Percentiles rank a stretch among this genome's conserved stretches.
Conservation (phyloP, 2,888 invertebrate genomes). For the Orchesella flavescens region DNA sequence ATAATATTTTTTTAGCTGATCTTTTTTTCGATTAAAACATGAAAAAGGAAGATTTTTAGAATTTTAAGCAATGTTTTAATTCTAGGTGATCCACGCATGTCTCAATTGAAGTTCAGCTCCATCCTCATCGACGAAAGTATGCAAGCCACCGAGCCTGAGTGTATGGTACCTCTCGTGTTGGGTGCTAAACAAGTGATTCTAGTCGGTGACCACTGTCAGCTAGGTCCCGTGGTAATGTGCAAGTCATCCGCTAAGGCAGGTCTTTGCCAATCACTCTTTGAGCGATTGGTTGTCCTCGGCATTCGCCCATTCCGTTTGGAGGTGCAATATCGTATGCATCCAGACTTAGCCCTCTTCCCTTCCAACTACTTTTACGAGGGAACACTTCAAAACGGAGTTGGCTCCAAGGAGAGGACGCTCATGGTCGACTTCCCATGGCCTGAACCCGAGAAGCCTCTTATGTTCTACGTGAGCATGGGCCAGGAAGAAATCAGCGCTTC, state of each 20-base stretch:
- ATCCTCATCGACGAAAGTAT: constrained; percentile 98
- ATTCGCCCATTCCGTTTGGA: constrained; percentile 97
- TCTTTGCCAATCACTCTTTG: constrained; percentile 96
- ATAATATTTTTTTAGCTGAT: too few species aligned
- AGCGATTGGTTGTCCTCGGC: constrained; percentile 95
- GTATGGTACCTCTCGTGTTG: constrained; percentile 98
- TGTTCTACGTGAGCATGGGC: constrained; percentile 98
- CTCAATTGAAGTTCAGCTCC: constrained; percentile 93
- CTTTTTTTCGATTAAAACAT: too few species aligned
- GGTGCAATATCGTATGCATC: constrained; percentile 99
- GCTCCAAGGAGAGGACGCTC: constrained; percentile 90
- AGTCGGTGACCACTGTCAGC: constrained; percentile 99
- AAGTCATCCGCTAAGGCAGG: constrained; percentile 98
- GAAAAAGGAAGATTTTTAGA: too few species aligned
- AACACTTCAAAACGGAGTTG: constrained; percentile 98
- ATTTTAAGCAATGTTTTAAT: too few species aligned
- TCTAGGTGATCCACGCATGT: constrained; percentile 91
- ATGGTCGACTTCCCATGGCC: constrained; percentile 98
- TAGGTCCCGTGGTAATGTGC: constrained; percentile 99
- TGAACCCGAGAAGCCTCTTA: constrained; percentile 95
- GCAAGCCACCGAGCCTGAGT: constrained; percentile 88
- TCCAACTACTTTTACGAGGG: constrained; percentile 99
- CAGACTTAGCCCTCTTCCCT: constrained; percentile 96
- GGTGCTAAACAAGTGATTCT: constrained; percentile 94
- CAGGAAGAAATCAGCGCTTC: constrained; percentile 99